phyloP scores from a whole-genome alignment of 2,113 vertebrate species.

The Ophthalmotilapia sp. region DNA sequence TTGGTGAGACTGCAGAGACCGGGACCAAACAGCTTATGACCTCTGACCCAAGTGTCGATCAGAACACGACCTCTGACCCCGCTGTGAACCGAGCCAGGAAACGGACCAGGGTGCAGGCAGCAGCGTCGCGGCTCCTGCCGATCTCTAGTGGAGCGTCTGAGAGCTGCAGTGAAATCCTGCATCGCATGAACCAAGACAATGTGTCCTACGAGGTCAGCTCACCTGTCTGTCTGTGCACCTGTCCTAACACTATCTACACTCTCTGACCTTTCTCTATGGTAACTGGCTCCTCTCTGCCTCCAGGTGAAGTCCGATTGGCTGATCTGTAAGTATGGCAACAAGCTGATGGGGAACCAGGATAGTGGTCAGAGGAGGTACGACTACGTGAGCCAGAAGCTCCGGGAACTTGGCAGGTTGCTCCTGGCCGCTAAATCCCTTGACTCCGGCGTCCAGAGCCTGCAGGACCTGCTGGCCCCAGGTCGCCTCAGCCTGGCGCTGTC shows the following conservation, averaged over 20 bases:
- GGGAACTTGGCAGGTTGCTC: conserved; percentile 42
- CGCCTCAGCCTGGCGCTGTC: conserved; percentile 16
- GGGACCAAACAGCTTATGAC: not conserved
- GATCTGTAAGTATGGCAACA: conserved; percentile 49
- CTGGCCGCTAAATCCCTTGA: conserved; percentile 43
- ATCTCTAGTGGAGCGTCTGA: conserved; percentile 44
- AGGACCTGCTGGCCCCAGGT: conserved; percentile 29
- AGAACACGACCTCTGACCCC: not conserved
- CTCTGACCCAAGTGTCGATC: not conserved
- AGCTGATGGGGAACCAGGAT: conserved; percentile 39
- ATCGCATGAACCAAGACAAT: conserved; percentile 51
- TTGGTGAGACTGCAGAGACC: not conserved
- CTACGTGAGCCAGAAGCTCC: conserved; percentile 47
- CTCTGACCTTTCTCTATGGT: not conserved
- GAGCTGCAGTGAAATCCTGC: conserved; percentile 50
- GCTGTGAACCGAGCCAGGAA: not conserved
- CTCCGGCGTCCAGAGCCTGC: not conserved
- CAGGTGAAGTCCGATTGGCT: conserved; percentile 59
- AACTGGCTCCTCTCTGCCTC: not conserved
- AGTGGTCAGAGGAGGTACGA: conserved; percentile 29
- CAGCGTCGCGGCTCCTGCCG: conserved; percentile 39
- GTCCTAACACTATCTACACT: not conserved
- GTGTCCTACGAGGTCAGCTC: conserved; percentile 30
- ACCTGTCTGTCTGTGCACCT: not conserved
- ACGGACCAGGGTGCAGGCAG: conserved; percentile 41